Evolutionary conservation across 2,888 invertebrate genomes (phyloP).

Genomic region (Gari tellinella): DNA sequence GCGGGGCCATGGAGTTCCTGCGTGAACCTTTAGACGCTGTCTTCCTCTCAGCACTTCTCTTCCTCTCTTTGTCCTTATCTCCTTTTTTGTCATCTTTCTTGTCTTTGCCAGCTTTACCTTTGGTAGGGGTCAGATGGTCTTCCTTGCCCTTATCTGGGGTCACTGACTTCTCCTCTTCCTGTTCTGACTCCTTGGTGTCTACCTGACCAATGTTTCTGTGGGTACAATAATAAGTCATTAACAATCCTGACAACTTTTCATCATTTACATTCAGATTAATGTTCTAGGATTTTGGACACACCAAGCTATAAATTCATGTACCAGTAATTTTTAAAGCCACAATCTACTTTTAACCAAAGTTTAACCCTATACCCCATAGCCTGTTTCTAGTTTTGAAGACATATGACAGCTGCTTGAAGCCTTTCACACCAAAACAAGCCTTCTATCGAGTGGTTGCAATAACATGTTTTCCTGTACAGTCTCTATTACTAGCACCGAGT

Average conservation of each 20-base stretch:
- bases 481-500: too few species aligned
- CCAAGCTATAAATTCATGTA: background rate
- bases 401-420: too few species aligned
- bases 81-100: conserved; percentile 61
- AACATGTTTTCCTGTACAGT: too few species aligned
- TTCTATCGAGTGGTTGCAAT: too few species aligned
- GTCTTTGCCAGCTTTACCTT: conserved; percentile 67
- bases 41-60: conserved; percentile 78
- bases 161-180: conserved; percentile 80
- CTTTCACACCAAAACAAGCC: too few species aligned
- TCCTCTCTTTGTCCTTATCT: conserved; percentile 66
- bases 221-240: background rate
- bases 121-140: conserved; percentile 76
- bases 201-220: conserved; percentile 78
- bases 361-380: too few species aligned
- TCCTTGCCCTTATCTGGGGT: conserved; percentile 80
- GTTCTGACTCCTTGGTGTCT: conserved; percentile 77
- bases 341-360: too few species aligned
- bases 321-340: too few species aligned
- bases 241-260: too few species aligned
- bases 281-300: background rate
- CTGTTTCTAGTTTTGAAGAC: too few species aligned
- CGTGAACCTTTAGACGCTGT: conserved; percentile 66
- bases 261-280: too few species aligned
- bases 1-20: conserved; percentile 70